These are phyloP conservation scores for Sturnus vulgaris DNA, from an alignment of 2,113 vertebrate species.

Conservation along the genomic window DNA sequence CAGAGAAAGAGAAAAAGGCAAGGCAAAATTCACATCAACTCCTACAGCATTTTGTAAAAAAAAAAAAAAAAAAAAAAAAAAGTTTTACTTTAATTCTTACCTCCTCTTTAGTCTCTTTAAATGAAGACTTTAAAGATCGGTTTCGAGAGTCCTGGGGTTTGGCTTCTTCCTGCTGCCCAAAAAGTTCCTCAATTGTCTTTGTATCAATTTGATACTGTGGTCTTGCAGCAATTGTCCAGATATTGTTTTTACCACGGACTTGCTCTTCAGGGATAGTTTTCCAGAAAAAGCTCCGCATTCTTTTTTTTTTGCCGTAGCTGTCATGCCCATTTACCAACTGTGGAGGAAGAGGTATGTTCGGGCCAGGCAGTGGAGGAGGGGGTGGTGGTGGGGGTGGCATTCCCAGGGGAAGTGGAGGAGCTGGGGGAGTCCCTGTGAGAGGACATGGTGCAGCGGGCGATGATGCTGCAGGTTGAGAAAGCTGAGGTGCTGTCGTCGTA, in stretches of 20 bases:
- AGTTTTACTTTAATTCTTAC: slow-evolving; percentile 68
- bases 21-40: not conserved
- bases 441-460: slow-evolving; percentile 17
- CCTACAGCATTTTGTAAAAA: not conserved
- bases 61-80: not conserved
- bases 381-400: slow-evolving; percentile 27
- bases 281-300: slow-evolving; percentile 95
- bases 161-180: slow-evolving; percentile 89
- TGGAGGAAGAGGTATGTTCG: slow-evolving; percentile 57
- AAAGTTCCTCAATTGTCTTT: slow-evolving; percentile 92
- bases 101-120: slow-evolving; percentile 88
- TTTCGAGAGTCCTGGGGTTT: slow-evolving; percentile 10
- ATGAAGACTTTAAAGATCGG: slow-evolving; percentile 74
- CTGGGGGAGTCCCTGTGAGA: not conserved
- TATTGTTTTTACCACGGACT: slow-evolving; percentile 91
- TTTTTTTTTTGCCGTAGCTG: slow-evolving; percentile 81
- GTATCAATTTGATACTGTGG: slow-evolving; percentile 92
- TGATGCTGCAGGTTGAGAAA: slow-evolving; percentile 3
- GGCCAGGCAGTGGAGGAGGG: slow-evolving; percentile 68
- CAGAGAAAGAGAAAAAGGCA: not conserved
- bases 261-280: slow-evolving; percentile 97
- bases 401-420: not conserved
- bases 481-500: not conserved
- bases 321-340: slow-evolving; percentile 66
- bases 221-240: slow-evolving; percentile 90